Evolutionary conservation across 2,888 invertebrate genomes (phyloP).

Genomic region (Mesoligia furuncula): DNA sequence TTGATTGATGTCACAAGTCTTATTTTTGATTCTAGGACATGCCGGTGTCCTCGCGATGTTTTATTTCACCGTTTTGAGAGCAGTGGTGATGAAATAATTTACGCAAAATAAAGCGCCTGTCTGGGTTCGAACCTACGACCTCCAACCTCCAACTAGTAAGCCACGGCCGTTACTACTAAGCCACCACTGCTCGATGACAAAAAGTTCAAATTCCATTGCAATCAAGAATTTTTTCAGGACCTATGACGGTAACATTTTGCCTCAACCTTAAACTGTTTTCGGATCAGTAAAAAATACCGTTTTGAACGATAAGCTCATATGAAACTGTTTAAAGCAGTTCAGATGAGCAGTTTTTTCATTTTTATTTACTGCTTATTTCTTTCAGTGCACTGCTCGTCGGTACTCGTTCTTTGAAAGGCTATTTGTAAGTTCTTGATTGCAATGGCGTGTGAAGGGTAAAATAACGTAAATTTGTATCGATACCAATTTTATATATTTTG

Average conservation of each 20-base stretch:
- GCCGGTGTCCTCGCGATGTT: neutral
- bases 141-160: no score
- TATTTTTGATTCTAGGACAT: neutral
- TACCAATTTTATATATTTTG: neutral
- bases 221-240: no score
- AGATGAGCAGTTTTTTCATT: no score
- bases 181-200: no score
- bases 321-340: no score
- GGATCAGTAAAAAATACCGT: no score
- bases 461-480: neutral
- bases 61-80: neutral
- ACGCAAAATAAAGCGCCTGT: rapidly evolving
- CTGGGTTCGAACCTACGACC: neutral
- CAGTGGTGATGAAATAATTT: neutral
- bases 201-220: no score
- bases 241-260: no score
- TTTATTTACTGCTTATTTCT: no score
- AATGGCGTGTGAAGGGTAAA: neutral
- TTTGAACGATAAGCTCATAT: no score
- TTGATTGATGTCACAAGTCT: neutral
- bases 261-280: no score
- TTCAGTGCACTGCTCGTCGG: neutral
- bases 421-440: neutral
- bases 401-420: neutral
- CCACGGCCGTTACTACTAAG: neutral